These are phyloP conservation scores for Phenganax marumi DNA, from an alignment of 92 coral and sea anemone genomes.

Conservation along the genomic window DNA sequence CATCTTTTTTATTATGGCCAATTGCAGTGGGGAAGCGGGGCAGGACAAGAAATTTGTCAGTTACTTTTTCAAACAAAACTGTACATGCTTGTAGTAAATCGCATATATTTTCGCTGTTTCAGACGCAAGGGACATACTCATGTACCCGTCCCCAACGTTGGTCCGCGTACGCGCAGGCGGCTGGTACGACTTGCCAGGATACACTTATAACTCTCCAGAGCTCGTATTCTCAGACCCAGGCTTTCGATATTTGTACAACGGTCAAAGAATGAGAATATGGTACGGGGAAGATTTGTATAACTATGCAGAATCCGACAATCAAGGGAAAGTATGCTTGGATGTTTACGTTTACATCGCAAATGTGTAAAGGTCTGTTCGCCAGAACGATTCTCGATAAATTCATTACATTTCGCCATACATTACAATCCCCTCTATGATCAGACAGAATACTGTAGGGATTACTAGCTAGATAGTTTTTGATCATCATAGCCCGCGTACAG, in stretches of 20 bases:
- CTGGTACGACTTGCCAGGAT: conserved; percentile 14
- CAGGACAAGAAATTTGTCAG: neutral
- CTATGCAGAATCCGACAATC: neutral
- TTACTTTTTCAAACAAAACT: neutral
- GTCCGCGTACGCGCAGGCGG: neutral
- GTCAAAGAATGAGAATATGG: conserved; percentile 4
- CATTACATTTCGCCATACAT: no score
- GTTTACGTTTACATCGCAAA: neutral
- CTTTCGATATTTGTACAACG: conserved; percentile 1
- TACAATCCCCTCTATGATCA: no score
- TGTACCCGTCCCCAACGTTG: neutral
- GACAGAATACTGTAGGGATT: no score
- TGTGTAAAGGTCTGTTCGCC: neutral
- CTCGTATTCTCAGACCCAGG: conserved; percentile 14
- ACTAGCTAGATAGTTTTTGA: no score
- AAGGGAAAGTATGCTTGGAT: neutral
- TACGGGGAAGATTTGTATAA: conserved; percentile 5
- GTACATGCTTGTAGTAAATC: neutral
- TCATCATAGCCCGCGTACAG: no score
- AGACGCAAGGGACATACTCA: conserved; percentile 13
- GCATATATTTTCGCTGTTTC: neutral
- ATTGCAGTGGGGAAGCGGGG: neutral
- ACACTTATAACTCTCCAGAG: neutral
- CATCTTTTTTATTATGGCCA: no score
- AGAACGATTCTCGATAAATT: no score